phyloP scores from a whole-genome alignment of 2,113 vertebrate genomes.

The Pristiophorus japonicus region DNA sequence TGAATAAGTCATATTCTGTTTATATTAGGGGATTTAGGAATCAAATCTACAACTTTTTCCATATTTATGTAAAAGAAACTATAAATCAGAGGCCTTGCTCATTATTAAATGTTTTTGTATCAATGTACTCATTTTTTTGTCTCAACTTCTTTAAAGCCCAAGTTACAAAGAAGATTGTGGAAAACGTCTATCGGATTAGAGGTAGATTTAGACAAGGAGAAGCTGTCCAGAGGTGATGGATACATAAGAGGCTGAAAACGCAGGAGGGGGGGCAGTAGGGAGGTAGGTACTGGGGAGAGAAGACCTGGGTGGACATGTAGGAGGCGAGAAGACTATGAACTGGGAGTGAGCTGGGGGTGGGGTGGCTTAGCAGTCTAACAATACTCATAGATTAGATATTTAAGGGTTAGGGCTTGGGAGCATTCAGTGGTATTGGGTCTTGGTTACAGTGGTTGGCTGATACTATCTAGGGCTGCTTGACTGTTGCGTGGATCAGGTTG shows the following conservation, averaged over 20 bases:
- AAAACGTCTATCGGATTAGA: not conserved
- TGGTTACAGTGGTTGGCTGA: not conserved
- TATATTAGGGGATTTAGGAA: not conserved
- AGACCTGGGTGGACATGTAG: too few relatives aligned
- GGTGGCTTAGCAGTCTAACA: too few relatives aligned
- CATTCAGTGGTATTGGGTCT: not conserved
- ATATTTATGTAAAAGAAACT: not conserved
- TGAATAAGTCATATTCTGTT: not conserved
- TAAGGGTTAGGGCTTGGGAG: not conserved
- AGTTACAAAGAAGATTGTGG: not conserved
- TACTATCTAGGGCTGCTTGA: not conserved
- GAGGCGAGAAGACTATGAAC: too few relatives aligned
- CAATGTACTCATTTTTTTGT: not conserved
- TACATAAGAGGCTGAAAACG: too few relatives aligned
- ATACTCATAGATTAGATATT: not conserved
- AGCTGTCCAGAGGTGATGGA: not conserved
- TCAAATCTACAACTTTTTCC: not conserved
- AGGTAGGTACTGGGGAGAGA: too few relatives aligned
- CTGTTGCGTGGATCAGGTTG: not conserved
- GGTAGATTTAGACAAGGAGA: not conserved
- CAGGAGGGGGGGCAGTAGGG: too few relatives aligned
- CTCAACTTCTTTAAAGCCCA: not conserved
- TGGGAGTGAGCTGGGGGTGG: not conserved
- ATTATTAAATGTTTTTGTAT: not conserved
- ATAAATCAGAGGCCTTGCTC: not conserved